Evolutionary conservation across 2,113 vertebrate genomes (phyloP), one percentile per base, ranked within the genome.

Genomic region (Alligator sinensis): DNA sequence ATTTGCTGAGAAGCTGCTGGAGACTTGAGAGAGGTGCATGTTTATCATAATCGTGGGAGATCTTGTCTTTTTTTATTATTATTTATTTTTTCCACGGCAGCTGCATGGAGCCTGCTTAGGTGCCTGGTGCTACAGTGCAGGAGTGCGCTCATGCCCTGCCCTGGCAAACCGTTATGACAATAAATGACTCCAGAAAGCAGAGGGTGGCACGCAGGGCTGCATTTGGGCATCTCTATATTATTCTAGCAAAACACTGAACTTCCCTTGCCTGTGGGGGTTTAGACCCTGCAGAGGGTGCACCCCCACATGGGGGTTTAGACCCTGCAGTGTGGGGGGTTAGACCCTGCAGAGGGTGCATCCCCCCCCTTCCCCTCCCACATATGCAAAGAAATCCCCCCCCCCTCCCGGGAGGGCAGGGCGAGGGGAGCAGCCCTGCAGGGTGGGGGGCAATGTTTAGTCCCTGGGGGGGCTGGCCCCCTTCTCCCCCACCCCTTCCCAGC

Each of bases 341-440:
- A 34, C 10, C 38, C 60, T 17, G 15, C 60, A 47, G 6, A 14
- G 30, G 21, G 13, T 19, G 28, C 28, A 22, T 58, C 11, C 61
- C 9, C 34, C 34, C 3, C 22, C 34, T 15, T n/a, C n/a, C 58
- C 24, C 75, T 57, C 78, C 15, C 27, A 47, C 63, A 3, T 17
- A 75, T 30, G 72, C 54, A 24, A n/a, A 54, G 21, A 14, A 77
- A 12, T 55, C 77, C 13, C 75, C 57, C 80, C 58, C 76, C 28
- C 47, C 60, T 82, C 90, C 95, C 94, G 86, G 93, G 90, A 95
- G 91, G 96, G 86, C 94, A 86, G 88, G 86, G 95, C 72, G 84
- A 83, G 95, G 89, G 93, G 85, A 90, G 75, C 82, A 84, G 86
- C 59, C n/a, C 38, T 16, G 57, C n/a, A 47, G 61, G 28, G 61